phyloP scores from a whole-genome alignment of 2,888 invertebrate species.

The Standfussiana lucernea region DNA sequence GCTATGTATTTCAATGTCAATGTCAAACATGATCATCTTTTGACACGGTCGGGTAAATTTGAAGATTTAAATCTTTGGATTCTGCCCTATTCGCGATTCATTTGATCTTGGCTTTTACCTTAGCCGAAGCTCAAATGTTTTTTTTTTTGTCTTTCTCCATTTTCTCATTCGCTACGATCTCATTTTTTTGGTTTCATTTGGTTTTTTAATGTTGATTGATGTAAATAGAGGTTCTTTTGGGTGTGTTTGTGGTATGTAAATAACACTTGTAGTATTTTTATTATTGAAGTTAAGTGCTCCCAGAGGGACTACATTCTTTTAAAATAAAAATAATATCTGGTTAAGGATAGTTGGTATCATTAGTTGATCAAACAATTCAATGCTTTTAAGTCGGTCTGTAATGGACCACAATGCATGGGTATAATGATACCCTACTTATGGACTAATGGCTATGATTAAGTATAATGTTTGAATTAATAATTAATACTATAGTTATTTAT shows the following conservation, averaged over 20 bases:
- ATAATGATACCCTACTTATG: background rate
- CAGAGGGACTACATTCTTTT: background rate
- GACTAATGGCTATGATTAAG: background rate
- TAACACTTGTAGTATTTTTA: background rate
- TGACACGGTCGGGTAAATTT: background rate
- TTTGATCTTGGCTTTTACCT: slow-evolving; percentile 28
- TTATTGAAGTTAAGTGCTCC: background rate
- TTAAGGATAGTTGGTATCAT: background rate
- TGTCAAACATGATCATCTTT: background rate
- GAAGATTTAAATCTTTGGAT: background rate
- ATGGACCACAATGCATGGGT: too few species aligned
- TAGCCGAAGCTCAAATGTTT: background rate
- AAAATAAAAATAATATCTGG: background rate
- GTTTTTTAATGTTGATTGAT: slow-evolving; percentile 22
- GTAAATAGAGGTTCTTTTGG: background rate
- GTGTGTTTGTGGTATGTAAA: background rate
- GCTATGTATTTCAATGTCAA: background rate
- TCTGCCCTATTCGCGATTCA: slow-evolving; percentile 21
- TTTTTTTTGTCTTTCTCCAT: slow-evolving; percentile 24
- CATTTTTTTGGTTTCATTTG: slow-evolving; percentile 1
- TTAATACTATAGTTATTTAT: background rate
- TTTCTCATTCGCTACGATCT: slow-evolving; percentile 24
- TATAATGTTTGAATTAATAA: background rate
- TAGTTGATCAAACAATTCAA: background rate
- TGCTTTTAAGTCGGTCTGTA: background rate